Conservation (phyloP, 2,888 invertebrate species). For the Conistra vaccinii region DNA sequence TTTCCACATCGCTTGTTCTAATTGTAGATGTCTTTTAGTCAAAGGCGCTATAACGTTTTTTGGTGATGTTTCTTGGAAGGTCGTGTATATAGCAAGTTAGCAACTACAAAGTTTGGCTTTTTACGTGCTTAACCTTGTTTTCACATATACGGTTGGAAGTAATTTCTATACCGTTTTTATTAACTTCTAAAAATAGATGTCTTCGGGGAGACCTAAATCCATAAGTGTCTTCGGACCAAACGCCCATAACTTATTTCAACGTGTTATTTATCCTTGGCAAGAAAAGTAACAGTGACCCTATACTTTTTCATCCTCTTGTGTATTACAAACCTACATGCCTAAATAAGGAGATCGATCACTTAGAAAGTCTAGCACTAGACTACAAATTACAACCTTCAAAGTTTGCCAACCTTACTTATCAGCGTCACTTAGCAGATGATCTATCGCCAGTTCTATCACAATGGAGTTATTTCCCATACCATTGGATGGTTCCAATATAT, state of each 20-base stretch:
- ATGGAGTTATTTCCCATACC: conserved; percentile 44
- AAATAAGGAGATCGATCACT: conserved; percentile 42
- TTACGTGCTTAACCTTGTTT: background rate
- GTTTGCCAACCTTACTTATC: conserved; percentile 9
- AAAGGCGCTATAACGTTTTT: conserved; percentile 23
- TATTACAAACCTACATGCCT: background rate
- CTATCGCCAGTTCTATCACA: conserved; percentile 32
- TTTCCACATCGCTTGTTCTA: conserved; percentile 52
- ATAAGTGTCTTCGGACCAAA: background rate
- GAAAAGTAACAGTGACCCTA: conserved; percentile 6
- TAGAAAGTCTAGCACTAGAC: conserved; percentile 2
- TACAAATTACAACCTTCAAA: conserved; percentile 10
- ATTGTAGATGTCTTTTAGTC: conserved; percentile 45
- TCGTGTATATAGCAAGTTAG: too few relatives aligned
- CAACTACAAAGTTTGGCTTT: background rate
- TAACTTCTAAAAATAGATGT: background rate
- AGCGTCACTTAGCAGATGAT: conserved; percentile 49
- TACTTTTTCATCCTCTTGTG: conserved; percentile 14
- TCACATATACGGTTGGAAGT: background rate
- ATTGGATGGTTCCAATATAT: conserved; percentile 53
- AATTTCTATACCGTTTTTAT: background rate
- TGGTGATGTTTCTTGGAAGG: background rate
- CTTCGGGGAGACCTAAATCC: conserved; percentile 20
- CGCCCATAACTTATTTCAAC: conserved; percentile 36
- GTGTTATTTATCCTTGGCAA: conserved; percentile 33